Evolutionary conservation across 1,140 invertebrate genomes (phyloP), one percentile per base, ranked within the genome.

Genomic region (Maconellicoccus hirsutus): DNA sequence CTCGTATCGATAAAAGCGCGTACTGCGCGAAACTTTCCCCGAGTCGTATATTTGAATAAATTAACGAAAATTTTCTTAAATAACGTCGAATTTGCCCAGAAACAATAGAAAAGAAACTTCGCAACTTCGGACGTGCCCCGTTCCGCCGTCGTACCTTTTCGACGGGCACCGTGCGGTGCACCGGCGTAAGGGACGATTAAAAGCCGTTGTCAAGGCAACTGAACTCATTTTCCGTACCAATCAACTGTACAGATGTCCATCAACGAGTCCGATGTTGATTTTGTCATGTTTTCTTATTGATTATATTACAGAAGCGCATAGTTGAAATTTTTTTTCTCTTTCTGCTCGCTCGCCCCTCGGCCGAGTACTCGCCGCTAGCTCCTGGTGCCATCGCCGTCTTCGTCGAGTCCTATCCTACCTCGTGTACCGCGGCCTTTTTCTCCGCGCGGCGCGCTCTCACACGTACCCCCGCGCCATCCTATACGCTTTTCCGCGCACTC

Each of bases 221-320:
- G n/a, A 52, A 52, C 42, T 52, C 42, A 52, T 52, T 52, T 52
- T 52, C 42, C 42, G 42, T 52, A 52, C 42, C 42, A 52, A 52
- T 52, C 42, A 52, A 52, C 42, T 52, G 42, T 52, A 52, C 42
- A 52, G 42, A 52, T 52, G 42, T 52, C 42, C 42, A 52, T 52
- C 42, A 52, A 52, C 42, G 42, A 52, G 42, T 52, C 42, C 42
- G 42, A 52, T 52, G 42, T 52, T 52, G 42, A 52, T 52, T 52
- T 52, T 52, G 42, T 52, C 42, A 52, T 52, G 42, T 52, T 52
- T 52, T 52, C 42, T 52, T 52, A 52, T 52, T 52, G 42, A 52
- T 52, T 52, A 52, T 52, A 52, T 52, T 52, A 52, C 42, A 6
- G 42, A 38, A 52, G 42, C 42, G 42, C 42, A 52, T 19, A 52